Evolutionary conservation across 1,140 invertebrate species (phyloP).

Genomic region (silkworm (Bombyx mori)): DNA sequence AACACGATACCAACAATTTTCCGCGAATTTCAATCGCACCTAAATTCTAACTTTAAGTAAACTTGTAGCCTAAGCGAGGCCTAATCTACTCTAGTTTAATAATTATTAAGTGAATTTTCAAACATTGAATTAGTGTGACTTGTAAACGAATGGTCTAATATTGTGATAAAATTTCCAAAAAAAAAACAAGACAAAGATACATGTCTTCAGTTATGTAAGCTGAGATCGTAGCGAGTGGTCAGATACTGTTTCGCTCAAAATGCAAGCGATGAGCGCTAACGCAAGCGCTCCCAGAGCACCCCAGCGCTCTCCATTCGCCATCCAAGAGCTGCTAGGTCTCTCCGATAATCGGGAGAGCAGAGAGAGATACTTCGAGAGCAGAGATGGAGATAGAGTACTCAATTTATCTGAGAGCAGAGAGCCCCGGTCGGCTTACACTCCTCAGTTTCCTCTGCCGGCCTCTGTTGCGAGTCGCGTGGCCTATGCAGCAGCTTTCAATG

Average conservation of each 20-base stretch:
- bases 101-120: background rate
- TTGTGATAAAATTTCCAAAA: too few relatives aligned
- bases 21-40: conserved; percentile 9
- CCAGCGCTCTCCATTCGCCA: conserved; percentile 91
- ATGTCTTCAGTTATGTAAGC: conserved; percentile 1
- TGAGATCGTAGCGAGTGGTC: conserved; percentile 19
- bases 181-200: too few relatives aligned
- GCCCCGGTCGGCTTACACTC: conserved; percentile 59
- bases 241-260: conserved; percentile 17
- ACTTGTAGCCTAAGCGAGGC: conserved; percentile 11
- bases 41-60: conserved; percentile 7
- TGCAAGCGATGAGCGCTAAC: conserved; percentile 63
- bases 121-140: background rate
- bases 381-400: conserved; percentile 38
- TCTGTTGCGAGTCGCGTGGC: conserved; percentile 77
- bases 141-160: too few relatives aligned
- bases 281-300: conserved; percentile 70
- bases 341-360: conserved; percentile 61
- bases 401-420: conserved; percentile 48
- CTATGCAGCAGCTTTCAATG: conserved; percentile 88
- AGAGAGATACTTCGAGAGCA: conserved; percentile 38
- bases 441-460: conserved; percentile 72
- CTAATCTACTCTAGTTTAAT: conserved; percentile 14
- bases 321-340: conserved; percentile 90
- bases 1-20: conserved; percentile 29